A percentile compares a stretch with the other conserved stretches of the same genome.
These are phyloP conservation scores for Empidonax alnorum DNA, from an alignment of 2,113 vertebrate genomes.

Conservation along the genomic window DNA sequence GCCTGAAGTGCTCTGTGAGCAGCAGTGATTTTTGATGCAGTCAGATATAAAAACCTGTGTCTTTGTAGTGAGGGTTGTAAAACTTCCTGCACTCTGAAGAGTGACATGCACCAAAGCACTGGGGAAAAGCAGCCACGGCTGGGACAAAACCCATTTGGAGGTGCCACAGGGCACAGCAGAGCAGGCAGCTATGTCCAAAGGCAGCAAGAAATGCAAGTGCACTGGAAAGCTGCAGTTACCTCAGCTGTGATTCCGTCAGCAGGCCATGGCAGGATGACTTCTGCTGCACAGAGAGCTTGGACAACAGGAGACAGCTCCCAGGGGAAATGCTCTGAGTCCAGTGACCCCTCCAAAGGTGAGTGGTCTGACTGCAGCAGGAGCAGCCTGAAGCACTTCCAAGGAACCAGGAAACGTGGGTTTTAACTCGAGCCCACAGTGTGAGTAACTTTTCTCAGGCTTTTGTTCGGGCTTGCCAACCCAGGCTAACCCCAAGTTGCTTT, in stretches of 20 bases:
- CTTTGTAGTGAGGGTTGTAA: not conserved
- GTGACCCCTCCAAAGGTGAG: not conserved
- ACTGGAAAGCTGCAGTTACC: not conserved
- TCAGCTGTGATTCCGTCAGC: not conserved
- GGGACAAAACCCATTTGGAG: not conserved
- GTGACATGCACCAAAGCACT: rapidly evolving
- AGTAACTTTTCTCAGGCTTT: not conserved
- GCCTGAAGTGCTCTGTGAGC: not conserved
- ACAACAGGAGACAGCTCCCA: not conserved
- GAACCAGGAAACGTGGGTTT: not conserved
- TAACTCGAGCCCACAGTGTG: rapidly evolving
- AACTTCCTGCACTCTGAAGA: not conserved
- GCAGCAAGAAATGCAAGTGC: not conserved
- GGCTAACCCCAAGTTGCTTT: not conserved
- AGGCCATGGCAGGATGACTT: not conserved
- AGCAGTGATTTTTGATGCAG: not conserved
- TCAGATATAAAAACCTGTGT: not conserved
- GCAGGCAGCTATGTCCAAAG: not conserved
- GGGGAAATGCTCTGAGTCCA: not conserved
- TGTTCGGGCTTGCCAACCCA: not conserved
- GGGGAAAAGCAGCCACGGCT: not conserved
- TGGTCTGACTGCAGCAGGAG: not conserved
- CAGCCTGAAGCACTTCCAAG: not conserved
- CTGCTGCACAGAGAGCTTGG: rapidly evolving
- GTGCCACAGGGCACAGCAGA: not conserved